Evolutionary conservation across 2,888 invertebrate species (phyloP).

Genomic region (Fabriciana adippe): DNA sequence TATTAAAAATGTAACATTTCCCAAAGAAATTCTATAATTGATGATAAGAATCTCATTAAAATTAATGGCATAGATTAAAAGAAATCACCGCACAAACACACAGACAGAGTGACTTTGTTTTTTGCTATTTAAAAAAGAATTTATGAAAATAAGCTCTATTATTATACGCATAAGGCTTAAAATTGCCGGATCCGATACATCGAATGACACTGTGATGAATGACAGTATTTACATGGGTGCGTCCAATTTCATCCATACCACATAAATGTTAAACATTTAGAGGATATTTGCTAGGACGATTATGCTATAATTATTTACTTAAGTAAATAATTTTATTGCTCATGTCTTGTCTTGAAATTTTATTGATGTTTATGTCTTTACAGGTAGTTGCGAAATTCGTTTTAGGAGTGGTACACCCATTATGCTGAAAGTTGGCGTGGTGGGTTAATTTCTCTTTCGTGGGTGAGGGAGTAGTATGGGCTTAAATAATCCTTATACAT

Average conservation of each 20-base stretch:
- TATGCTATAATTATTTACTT: constrained; percentile 17
- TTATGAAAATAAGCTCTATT: constrained; percentile 1
- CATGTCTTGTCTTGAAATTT: constrained; percentile 3
- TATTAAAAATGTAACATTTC: too few relatives aligned
- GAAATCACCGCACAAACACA: too few relatives aligned
- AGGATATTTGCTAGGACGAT: constrained; percentile 19
- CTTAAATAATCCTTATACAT: too few relatives aligned
- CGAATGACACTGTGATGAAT: constrained; percentile 17
- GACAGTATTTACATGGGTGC: constrained; percentile 20
- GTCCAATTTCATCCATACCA: constrained; percentile 25
- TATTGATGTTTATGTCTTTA: not conserved
- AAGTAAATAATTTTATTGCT: constrained; percentile 17
- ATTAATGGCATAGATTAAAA: too few relatives aligned
- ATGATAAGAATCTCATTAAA: too few relatives aligned
- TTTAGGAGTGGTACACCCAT: too few relatives aligned
- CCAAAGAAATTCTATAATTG: too few relatives aligned
- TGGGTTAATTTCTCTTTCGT: too few relatives aligned
- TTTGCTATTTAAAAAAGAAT: not conserved
- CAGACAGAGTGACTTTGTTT: too few relatives aligned
- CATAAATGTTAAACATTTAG: constrained; percentile 26
- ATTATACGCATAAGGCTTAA: not conserved
- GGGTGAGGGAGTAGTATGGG: too few relatives aligned
- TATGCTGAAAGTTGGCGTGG: too few relatives aligned
- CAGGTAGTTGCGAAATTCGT: not conserved
- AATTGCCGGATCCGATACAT: not conserved